Conservation (phyloP, 1,140 invertebrate genomes). For the Tetramorium alpestre region DNA sequence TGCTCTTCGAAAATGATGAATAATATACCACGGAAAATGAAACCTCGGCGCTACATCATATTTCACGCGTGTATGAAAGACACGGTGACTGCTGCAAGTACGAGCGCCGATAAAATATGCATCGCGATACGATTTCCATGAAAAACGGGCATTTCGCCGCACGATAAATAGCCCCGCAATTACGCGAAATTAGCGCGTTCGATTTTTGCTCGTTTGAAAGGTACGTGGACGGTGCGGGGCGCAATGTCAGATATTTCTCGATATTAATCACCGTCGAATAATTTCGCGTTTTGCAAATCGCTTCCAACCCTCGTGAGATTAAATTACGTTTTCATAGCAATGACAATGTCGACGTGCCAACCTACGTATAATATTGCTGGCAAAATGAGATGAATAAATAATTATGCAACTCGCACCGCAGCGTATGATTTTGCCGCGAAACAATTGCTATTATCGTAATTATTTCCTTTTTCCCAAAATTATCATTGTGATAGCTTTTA, state of each 20-base stretch:
- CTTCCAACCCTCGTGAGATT: background rate
- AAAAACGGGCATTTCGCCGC: conserved; percentile 14
- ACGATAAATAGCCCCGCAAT: conserved; percentile 20
- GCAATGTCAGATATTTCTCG: conserved; percentile 20
- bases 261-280: conserved; percentile 37
- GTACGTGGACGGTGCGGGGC: background rate
- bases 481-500: background rate
- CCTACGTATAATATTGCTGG: background rate
- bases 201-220: conserved; percentile 35
- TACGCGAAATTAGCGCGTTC: conserved; percentile 39
- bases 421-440: background rate
- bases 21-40: conserved; percentile 36
- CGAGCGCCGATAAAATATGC: background rate
- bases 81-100: background rate
- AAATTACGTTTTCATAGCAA: conserved; percentile 16
- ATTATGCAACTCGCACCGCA: background rate
- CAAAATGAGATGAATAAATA: conserved; percentile 39
- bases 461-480: background rate
- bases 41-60: conserved; percentile 14
- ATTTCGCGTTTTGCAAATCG: conserved; percentile 15
- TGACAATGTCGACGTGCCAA: conserved; percentile 5
- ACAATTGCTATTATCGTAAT: background rate
- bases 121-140: conserved; percentile 2
- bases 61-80: conserved; percentile 44
- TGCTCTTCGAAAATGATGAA: conserved; percentile 42